Conservation (phyloP, 2,113 vertebrate species). For the Trogon melanurus region DNA sequence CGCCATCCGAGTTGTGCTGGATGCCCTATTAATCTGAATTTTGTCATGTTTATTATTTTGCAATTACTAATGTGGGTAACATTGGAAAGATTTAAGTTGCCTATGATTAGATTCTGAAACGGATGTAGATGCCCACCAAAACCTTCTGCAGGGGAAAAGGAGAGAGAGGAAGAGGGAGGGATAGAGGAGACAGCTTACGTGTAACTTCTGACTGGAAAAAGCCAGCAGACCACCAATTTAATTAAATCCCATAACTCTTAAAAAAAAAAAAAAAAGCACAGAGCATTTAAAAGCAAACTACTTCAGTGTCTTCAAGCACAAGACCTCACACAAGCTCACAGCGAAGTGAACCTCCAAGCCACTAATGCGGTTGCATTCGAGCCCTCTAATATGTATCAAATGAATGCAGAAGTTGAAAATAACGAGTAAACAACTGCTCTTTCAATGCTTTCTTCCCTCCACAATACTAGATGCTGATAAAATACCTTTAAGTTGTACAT, state of each 20-base stretch:
- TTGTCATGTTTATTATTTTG: conserved; percentile 76
- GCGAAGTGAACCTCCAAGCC: neutral
- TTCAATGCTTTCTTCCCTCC: neutral
- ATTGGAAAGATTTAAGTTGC: conserved; percentile 62
- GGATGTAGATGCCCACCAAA: neutral
- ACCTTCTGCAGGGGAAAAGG: neutral
- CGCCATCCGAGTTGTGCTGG: conserved; percentile 11
- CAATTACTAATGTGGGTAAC: conserved; percentile 48
- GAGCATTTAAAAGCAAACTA: conserved; percentile 48
- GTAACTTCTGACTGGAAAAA: conserved; percentile 26
- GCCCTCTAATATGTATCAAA: neutral
- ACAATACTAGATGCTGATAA: conserved; percentile 2
- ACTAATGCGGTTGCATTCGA: neutral
- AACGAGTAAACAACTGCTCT: conserved; percentile 34
- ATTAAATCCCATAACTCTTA: conserved; percentile 10
- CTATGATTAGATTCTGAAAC: conserved; percentile 49
- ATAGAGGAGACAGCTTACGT: neutral
- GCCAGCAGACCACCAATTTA: neutral
- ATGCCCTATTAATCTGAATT: conserved; percentile 70
- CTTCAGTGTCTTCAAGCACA: conserved; percentile 30
- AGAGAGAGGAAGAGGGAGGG: neutral
- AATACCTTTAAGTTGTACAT: neutral
- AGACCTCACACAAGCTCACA: conserved; percentile 19
- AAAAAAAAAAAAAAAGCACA: neutral
- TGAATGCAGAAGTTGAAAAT: neutral